A percentile compares a stretch with the other conserved stretches of the same genome.
Conservation (phyloP, 37 sponge, comb jelly and placozoan species). For the Trichoplax adhaerens region DNA sequence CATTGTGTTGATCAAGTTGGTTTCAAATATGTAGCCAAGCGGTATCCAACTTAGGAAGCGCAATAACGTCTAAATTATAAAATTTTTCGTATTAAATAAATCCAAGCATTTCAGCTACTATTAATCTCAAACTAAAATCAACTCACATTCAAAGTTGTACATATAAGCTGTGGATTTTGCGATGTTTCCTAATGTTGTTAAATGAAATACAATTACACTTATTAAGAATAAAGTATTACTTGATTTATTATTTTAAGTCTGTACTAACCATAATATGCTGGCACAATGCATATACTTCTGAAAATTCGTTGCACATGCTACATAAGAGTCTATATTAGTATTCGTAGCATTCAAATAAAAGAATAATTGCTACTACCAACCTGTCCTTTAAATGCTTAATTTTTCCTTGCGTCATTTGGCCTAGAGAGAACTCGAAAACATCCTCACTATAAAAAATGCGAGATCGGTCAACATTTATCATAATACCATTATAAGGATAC, state of each 20-base stretch:
- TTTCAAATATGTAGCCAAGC: constrained; percentile 96
- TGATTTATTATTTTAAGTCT: not conserved
- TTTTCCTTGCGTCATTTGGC: constrained; percentile 95
- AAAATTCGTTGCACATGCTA: constrained; percentile 88
- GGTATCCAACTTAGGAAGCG: constrained; percentile 95
- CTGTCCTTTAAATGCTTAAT: constrained; percentile 89
- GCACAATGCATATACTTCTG: constrained; percentile 82
- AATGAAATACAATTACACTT: not conserved
- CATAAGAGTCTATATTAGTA: not conserved
- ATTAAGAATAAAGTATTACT: not conserved
- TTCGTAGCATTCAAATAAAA: not conserved
- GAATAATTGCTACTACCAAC: not conserved
- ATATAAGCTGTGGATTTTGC: not conserved
- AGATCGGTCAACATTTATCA: not conserved
- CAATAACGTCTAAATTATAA: constrained; percentile 39
- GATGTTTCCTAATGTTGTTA: not conserved
- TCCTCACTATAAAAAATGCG: constrained; percentile 60
- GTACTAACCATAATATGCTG: constrained; percentile 60
- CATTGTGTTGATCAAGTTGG: constrained; percentile 86
- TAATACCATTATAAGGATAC: not conserved
- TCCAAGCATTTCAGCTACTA: not conserved
- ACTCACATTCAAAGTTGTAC: not conserved
- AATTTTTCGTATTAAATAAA: not conserved
- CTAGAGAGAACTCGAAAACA: constrained; percentile 94
- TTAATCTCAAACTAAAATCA: not conserved